Evolutionary conservation across 2,888 invertebrate genomes (phyloP).

Genomic region (Eurois occulta): DNA sequence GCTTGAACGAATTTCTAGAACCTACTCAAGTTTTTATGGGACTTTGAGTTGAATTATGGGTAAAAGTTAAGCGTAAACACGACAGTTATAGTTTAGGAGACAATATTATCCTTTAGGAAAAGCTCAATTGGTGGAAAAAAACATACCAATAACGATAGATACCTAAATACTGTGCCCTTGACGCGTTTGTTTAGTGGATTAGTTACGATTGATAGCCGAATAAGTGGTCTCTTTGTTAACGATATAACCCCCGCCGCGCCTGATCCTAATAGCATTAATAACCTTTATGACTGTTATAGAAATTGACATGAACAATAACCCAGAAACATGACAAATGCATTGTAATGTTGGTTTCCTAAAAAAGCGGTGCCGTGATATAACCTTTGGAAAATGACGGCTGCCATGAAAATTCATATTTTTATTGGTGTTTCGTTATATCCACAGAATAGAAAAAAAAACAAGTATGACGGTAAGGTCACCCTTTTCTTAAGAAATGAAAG

Average conservation of each 20-base stretch:
- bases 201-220: conserved; percentile 11
- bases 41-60: conserved; percentile 12
- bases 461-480: background rate
- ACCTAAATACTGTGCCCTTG: conserved; percentile 2
- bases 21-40: background rate
- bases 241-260: background rate
- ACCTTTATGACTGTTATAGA: background rate
- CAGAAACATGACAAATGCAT: background rate
- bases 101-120: background rate
- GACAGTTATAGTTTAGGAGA: conserved; percentile 13
- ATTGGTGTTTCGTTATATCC: background rate
- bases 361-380: background rate
- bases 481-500: background rate
- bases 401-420: background rate
- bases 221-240: conserved; percentile 37
- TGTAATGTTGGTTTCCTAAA: background rate
- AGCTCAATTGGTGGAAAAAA: conserved; percentile 10
- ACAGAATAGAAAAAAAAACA: background rate
- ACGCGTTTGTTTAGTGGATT: conserved; percentile 22
- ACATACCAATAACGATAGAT: background rate
- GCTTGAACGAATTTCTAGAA: conserved; percentile 24
- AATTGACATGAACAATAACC: background rate
- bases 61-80: conserved; percentile 35
- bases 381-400: background rate
- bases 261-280: background rate